Evolutionary conservation across 2,113 vertebrate genomes (phyloP).

Genomic region (human (Homo sapiens)): DNA sequence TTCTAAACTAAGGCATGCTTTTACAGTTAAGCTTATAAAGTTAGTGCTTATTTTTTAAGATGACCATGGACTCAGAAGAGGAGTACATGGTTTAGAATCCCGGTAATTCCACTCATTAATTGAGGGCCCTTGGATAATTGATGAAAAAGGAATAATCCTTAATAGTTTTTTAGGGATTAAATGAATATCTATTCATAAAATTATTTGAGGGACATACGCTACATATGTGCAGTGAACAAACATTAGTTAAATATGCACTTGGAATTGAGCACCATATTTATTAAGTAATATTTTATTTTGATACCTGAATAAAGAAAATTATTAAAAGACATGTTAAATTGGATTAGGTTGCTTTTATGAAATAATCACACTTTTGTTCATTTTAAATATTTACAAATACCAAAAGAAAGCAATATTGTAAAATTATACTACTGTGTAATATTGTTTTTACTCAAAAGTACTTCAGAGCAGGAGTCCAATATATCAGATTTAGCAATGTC

Average conservation of each 20-base stretch:
- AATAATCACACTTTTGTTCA: not conserved
- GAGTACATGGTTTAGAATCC: not conserved
- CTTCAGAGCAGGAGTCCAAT: not conserved
- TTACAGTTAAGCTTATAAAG: not conserved
- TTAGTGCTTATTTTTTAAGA: not conserved
- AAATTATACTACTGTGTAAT: constrained; percentile 28
- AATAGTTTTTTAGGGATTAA: not conserved
- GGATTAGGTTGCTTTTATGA: not conserved
- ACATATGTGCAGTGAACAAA: not conserved
- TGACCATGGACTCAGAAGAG: not conserved
- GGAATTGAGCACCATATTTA: not conserved
- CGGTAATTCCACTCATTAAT: not conserved
- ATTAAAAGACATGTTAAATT: not conserved
- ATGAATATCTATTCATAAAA: not conserved
- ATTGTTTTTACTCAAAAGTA: constrained; percentile 45
- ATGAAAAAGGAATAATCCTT: not conserved
- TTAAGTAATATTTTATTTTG: not conserved
- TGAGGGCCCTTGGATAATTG: not conserved
- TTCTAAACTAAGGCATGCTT: not conserved
- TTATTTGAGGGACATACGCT: not conserved
- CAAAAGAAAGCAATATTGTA: not conserved
- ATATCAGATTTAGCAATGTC: constrained; percentile 34
- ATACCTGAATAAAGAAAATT: not conserved
- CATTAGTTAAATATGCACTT: not conserved
- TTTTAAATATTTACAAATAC: not conserved